These are phyloP conservation scores for Tadarida brasiliensis DNA, from an alignment of 2,797 vertebrate genomes.

Conservation along the genomic window DNA sequence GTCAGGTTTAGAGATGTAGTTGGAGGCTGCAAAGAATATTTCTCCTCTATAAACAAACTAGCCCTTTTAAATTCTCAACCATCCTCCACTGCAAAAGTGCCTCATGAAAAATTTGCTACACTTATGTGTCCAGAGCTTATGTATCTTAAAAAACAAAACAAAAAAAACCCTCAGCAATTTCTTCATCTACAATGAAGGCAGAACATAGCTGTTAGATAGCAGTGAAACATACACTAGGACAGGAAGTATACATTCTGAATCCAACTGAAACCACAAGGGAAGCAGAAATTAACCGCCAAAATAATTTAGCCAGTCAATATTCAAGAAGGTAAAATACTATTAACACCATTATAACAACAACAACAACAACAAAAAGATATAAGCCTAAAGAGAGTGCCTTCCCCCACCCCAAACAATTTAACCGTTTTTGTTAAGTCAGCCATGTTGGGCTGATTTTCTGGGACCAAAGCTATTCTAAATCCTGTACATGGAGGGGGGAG, in stretches of 20 bases:
- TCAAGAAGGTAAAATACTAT: slow-evolving; percentile 23
- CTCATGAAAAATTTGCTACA: slow-evolving; percentile 45
- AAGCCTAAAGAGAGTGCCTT: background rate
- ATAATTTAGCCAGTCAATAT: slow-evolving; percentile 54
- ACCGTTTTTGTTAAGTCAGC: background rate
- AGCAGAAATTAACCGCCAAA: slow-evolving; percentile 73
- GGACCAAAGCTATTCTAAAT: slow-evolving; percentile 49
- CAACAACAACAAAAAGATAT: background rate
- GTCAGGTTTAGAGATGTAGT: background rate
- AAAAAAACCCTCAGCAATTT: background rate
- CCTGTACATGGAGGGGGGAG: no score
- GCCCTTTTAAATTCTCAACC: background rate
- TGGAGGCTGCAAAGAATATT: background rate
- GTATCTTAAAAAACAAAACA: slow-evolving; percentile 46
- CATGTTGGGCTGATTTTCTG: slow-evolving; percentile 52
- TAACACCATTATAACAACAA: slow-evolving; percentile 45
- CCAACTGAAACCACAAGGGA: slow-evolving; percentile 76
- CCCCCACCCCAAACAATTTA: background rate
- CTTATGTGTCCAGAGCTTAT: slow-evolving; percentile 24
- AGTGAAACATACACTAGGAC: slow-evolving; percentile 54
- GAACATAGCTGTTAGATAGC: slow-evolving; percentile 39
- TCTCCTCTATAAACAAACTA: slow-evolving; percentile 26
- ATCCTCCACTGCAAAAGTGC: background rate
- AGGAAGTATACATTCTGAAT: slow-evolving; percentile 70
- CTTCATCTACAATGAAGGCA: slow-evolving; percentile 23